These are phyloP conservation scores for Abscondita cerata DNA, from an alignment of 2,888 invertebrate species.

Conservation along the genomic window DNA sequence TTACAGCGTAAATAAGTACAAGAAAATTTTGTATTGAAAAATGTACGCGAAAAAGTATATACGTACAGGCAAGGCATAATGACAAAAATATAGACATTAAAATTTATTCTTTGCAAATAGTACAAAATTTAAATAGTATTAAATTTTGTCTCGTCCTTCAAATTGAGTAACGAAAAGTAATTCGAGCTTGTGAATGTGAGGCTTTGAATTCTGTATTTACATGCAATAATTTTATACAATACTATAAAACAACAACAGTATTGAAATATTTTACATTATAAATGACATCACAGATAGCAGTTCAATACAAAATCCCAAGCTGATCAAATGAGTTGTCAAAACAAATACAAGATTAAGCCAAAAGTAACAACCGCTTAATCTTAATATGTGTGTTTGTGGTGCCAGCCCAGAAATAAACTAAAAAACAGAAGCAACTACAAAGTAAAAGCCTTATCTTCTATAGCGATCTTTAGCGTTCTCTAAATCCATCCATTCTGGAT, in stretches of 20 bases:
- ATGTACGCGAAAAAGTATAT: too few relatives aligned
- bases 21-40: too few relatives aligned
- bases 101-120: constrained; percentile 14
- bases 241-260: constrained; percentile 55
- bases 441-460: constrained; percentile 50
- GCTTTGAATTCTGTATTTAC: constrained; percentile 54
- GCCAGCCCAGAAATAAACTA: constrained; percentile 31
- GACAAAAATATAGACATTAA: not conserved
- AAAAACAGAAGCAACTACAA: constrained; percentile 36
- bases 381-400: constrained; percentile 13
- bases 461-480: constrained; percentile 53
- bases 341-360: constrained; percentile 22
- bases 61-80: not conserved
- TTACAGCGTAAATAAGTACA: too few relatives aligned
- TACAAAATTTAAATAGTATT: constrained; percentile 13
- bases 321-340: constrained; percentile 20
- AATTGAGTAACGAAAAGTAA: constrained; percentile 14
- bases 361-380: constrained; percentile 34
- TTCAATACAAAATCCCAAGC: constrained; percentile 54
- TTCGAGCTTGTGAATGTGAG: constrained; percentile 32
- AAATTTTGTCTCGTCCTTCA: not conserved
- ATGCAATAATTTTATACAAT: constrained; percentile 49
- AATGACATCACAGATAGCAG: constrained; percentile 54
- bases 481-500: constrained; percentile 78
- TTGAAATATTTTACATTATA: constrained; percentile 52